These are phyloP conservation scores for Myodes glareolus DNA, from an alignment of 2,113 vertebrate genomes.

Conservation along the genomic window DNA sequence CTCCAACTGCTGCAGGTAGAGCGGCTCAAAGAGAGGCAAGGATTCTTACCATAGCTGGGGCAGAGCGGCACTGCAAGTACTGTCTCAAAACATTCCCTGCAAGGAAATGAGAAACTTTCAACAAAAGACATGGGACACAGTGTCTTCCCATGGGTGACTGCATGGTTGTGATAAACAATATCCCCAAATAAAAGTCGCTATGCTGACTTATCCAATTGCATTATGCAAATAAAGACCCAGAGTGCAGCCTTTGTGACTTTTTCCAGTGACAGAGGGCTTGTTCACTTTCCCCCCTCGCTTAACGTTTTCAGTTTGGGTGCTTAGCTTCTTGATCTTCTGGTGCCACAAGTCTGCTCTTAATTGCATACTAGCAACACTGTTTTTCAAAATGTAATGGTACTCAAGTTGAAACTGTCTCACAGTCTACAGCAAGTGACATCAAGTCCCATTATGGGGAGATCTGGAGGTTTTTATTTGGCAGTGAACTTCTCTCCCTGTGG, in stretches of 20 bases:
- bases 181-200: neutral
- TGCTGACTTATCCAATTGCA: neutral
- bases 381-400: neutral
- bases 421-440: neutral
- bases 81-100: neutral
- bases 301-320: neutral
- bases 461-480: neutral
- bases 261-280: neutral
- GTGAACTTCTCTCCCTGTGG: neutral
- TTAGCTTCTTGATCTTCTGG: neutral
- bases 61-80: neutral
- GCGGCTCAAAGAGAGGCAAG: neutral
- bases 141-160: neutral
- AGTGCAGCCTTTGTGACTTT: neutral
- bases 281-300: neutral
- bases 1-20: neutral
- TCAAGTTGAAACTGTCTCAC: neutral
- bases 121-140: neutral
- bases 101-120: neutral
- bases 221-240: neutral
- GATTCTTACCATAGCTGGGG: neutral
- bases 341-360: neutral
- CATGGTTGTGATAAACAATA: neutral
- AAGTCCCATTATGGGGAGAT: neutral
- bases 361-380: neutral